Evolutionary conservation across 1,140 invertebrate genomes (phyloP), one percentile per base, ranked within the genome.

Genomic region (Drosophila seguyi): DNA sequence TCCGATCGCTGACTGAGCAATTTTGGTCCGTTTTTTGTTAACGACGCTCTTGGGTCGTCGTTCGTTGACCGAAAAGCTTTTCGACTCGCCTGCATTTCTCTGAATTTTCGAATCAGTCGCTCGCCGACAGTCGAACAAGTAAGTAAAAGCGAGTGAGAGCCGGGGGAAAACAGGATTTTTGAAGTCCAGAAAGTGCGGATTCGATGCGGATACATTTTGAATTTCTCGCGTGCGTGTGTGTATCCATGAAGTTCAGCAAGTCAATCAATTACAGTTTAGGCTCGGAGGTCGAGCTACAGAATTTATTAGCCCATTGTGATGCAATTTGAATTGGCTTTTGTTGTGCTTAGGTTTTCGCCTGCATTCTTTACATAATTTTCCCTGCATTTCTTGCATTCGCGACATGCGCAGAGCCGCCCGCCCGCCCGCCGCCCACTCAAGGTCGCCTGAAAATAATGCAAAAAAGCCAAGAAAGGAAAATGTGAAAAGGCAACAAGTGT

Each of bases 301-400:
- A 72, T 48, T 56, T 45, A 36, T 47, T 34, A 62, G 10, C 8
- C 25, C 8, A 39, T n/a, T 59, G 59, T 73, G 84, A 87, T 87
- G 77, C 77, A 79, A 79, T 79, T n/a, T 56, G 38, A 55, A 36
- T 22, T 27, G 47, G 10, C 39, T 67, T 71, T 61, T 71, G 72
- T 60, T 66, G 31, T 48, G 55, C 48, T 48, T 53, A 25, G 36
- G 59, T 55, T 71, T 83, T 58, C 44, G 22, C 41, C 60, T 42
- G 60, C 57, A 81, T 69, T 65, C 66, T 79, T 88, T 88, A 87
- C 85, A 88, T 87, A 87, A 87, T 79, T 88, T 69, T 52, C 44
- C 39, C 36, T 62, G 57, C 31, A 72, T 74, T 47, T 71, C 66
- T 74, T 25, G 68, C 56, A 76, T 76, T 76, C 36, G 62, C 72